Base-by-base conservation (phyloP, 2,113 vertebrate genomes). In the Cephalopholis sonnerati region DNA sequence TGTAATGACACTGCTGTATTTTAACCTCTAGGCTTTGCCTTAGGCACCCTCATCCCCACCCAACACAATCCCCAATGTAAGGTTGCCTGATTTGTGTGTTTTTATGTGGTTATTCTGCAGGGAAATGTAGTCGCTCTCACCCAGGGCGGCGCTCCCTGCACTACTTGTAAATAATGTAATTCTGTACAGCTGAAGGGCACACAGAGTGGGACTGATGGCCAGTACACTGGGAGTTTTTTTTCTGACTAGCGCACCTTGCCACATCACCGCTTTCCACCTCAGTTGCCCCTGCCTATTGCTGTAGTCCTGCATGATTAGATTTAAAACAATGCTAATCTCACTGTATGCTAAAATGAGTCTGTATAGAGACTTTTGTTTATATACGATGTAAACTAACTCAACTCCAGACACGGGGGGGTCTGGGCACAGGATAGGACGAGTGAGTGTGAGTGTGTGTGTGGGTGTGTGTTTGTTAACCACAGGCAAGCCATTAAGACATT, bases 181-280 rank as follows among this genome's bases (percentile, higher is more conserved):
- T 93, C 88, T 97, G 95, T 97, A 95, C 96, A 97, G 96, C 93
- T 95, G 95, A 93, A 92, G 94, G 95, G 92, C 89, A 91, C 90
- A 94, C 84, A 91, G 93, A 92, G 93, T 96, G 96, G 98, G 98
- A 99, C 97, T 96, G 96, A 95, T 48, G 98, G 97, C 97, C 98
- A 99, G 97, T 99, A 97, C 89, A 87, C 94, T 94, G 89, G 94
- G 93, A 91, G 88, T 93, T 93, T 89, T 36, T 46, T 74, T 66
- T 74, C 73, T 53, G 59, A 92, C 91, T 84, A 94, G 95, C 95
- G 90, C 94, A 96, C 96, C 95, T 97, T 97, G 95, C 95, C 96
- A 96, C 97, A 96, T 95, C 92, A 91, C 86, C 7, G 62, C 86
- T 86, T 73, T 86, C 87, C 91, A 86, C 94, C 94, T 96, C 93